A percentile compares a stretch with the other conserved stretches of the same genome.
Conservation (phyloP, 2,113 vertebrate genomes). For the Hiodon tergisus region DNA sequence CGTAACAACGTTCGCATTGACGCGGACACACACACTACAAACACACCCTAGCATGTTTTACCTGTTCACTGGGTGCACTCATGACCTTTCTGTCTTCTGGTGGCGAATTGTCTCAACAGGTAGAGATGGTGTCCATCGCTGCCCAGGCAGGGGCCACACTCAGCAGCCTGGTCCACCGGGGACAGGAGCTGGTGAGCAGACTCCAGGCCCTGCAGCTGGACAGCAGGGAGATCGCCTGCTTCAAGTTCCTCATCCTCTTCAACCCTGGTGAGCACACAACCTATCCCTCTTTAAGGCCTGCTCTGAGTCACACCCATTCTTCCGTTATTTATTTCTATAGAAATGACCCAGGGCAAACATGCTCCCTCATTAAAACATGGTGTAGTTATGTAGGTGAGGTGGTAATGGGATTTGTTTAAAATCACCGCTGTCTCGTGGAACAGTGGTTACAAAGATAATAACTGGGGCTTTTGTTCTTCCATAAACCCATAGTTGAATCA, state of each 20-base stretch:
- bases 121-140: conserved; percentile 64
- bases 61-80: background rate
- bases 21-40: background rate
- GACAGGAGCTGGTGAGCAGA: conserved; percentile 73
- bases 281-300: background rate
- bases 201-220: conserved; percentile 75
- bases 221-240: conserved; percentile 78
- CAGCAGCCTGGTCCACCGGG: conserved; percentile 67
- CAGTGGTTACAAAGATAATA: no score
- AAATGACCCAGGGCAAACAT: background rate
- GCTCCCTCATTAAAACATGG: background rate
- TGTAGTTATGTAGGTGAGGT: conserved; percentile 33
- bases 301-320: background rate
- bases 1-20: background rate
- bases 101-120: conserved; percentile 49
- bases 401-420: no score
- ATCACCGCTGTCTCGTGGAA: no score
- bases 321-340: no score
- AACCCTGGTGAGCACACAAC: conserved; percentile 74
- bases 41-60: background rate
- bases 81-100: conserved; percentile 9
- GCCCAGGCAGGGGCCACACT: conserved; percentile 68
- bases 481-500: conserved; percentile 69
- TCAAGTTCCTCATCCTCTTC: conserved; percentile 90
- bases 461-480: conserved; percentile 54